Percentiles rank a stretch among this genome's conserved stretches.
These are phyloP conservation scores for Argynnis bischoffii DNA, from an alignment of 2,888 invertebrate genomes.

Conservation along the genomic window DNA sequence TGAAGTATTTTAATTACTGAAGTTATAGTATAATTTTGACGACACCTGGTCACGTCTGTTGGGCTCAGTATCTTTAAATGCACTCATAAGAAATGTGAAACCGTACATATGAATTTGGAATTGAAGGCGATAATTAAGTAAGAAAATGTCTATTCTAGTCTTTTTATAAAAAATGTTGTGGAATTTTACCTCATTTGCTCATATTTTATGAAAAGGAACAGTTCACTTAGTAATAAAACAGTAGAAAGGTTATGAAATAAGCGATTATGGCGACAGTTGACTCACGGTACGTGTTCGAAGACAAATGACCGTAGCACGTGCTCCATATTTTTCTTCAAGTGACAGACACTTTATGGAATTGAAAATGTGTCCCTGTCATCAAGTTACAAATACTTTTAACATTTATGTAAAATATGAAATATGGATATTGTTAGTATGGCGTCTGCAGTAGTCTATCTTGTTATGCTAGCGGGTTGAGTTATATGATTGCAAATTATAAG, in stretches of 20 bases:
- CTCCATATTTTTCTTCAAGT: constrained; percentile 36
- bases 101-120: too few species aligned
- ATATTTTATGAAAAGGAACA: constrained; percentile 10
- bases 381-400: constrained; percentile 10
- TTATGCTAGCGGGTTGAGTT: background rate
- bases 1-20: too few species aligned
- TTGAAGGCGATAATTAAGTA: too few species aligned
- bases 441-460: background rate
- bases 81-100: too few species aligned
- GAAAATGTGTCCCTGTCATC: constrained; percentile 30
- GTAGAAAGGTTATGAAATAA: constrained; percentile 26
- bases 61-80: too few species aligned
- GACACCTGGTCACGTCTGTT: too few species aligned
- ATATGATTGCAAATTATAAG: background rate
- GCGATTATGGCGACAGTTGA: constrained; percentile 53
- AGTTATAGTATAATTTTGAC: too few species aligned
- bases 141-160: too few species aligned
- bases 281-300: constrained; percentile 49
- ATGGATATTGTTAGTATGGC: background rate
- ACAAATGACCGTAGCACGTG: constrained; percentile 42
- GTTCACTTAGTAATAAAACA: constrained; percentile 21
- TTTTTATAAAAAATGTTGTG: too few species aligned
- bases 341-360: constrained; percentile 39
- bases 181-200: background rate
- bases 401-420: background rate